Evolutionary conservation across 2,113 vertebrate genomes (phyloP), one percentile per base, ranked within the genome.

Genomic region (Speoplatyrhinus poulsoni): DNA sequence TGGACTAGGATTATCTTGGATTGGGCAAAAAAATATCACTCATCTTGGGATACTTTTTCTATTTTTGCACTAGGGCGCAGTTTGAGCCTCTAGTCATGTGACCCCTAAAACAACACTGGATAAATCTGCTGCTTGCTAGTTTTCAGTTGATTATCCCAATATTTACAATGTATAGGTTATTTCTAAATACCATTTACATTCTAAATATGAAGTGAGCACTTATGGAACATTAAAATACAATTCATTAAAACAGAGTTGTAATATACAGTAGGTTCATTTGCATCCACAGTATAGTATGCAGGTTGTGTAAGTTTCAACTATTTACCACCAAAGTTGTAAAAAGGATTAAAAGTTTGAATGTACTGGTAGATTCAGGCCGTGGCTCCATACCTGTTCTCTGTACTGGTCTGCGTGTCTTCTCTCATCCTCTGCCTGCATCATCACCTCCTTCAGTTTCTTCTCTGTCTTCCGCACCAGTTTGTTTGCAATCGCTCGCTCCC

Each of bases 371-470:
- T 55, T 62, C 33, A 58, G 12, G 9, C 60, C 13, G 63, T 6
- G 8, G 63, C 19, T 19, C 6, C 66, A n/a, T 60, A 95, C 95
- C 94, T 96, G 95, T 66, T 96, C 95, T 87, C 94, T 93, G 87
- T 94, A 95, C 83, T 96, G 95, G 87, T 97, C 96, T 0, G 95
- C 94, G 15, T 92, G 94, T 61, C 95, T 91, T 62, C 95, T 86
- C 78, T 96, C 95, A 46, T 97, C 96, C 13, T 97, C 95, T n/a
- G 94, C 94, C 83, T 97, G 95, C 73, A 97, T 90, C 77, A 96
- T 83, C 71, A 94, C 94, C 70, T 97, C 96, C 67, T 97, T 97
- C 32, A 97, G 91, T 73, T 95, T 93, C 89, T 97, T 97, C 83
- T 97, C 96, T 0, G 95, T 93, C 82, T 96, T 94, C 26, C 96